Evolutionary conservation across 1,140 invertebrate species (phyloP), one percentile per base, ranked within the genome.

Genomic region (Scaptomyza graminum): DNA sequence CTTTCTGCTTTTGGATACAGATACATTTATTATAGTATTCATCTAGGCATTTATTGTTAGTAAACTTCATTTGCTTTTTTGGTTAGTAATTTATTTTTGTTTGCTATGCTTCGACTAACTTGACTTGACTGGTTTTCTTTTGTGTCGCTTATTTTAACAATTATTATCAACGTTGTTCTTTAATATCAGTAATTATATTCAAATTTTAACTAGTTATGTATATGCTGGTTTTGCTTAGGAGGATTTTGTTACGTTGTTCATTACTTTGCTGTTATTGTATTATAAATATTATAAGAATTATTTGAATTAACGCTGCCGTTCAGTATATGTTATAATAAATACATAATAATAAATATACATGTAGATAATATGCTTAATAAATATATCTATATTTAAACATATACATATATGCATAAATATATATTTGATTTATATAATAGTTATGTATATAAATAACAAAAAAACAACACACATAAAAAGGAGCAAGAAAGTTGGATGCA

Each of bases 281-380:
- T 70, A 65, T 69, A 49, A 57, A 75, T 46, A 56, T 77, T 44
- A 67, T 64, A 76, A 62, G 67, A 57, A 64, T 67, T 57, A 54
- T 66, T 74, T 79, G 63, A 69, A 49, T 56, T 78, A 74, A 78
- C 47, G 57, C 76, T 85, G 74, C 69, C 74, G 78, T 56, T 85
- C 82, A 73, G 74, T 85, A 85, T 87, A 85, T 76, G 71, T 83
- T 87, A 87, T 90, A 90, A 88, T 87, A 90, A 90, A 79, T 87
- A 89, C 77, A 83, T 90, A 90, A 90, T 90, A 90, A 83, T 90
- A 81, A 90, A 90, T 90, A 90, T 87, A 87, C 83, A 87, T 87
- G 83, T 87, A 87, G 83, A 87, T 87, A 87, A 87, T 87, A 87
- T 80, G 83, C 83, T 87, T 87, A 87, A 88, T 87, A 87, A 88